These are phyloP conservation scores for Agapornis canus DNA, from an alignment of 2,797 vertebrate species.

Conservation along the genomic window DNA sequence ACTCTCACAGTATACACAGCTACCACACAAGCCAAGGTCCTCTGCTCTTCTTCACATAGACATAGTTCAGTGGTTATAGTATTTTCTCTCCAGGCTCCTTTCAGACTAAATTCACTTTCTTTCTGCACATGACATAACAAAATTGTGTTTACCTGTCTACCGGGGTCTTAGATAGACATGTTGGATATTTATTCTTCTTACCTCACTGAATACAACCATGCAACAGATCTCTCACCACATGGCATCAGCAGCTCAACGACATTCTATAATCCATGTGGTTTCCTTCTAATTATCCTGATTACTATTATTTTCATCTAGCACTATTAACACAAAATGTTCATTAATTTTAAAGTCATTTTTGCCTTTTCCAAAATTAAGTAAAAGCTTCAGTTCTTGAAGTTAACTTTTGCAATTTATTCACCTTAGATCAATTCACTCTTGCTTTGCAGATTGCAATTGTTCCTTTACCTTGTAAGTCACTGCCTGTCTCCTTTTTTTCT, in stretches of 20 bases:
- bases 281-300: background rate
- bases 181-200: background rate
- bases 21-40: background rate
- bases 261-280: background rate
- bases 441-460: slow-evolving; percentile 20
- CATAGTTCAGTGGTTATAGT: background rate
- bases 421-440: slow-evolving; percentile 32
- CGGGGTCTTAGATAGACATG: background rate
- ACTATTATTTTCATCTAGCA: background rate
- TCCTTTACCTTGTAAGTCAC: slow-evolving; percentile 26
- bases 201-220: no score
- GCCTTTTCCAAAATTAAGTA: background rate
- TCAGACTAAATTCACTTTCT: background rate
- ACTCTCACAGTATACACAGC: background rate
- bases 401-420: background rate
- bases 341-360: background rate
- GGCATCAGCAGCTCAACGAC: fast-evolving
- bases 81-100: background rate
- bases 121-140: background rate
- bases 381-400: background rate
- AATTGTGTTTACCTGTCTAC: background rate
- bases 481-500: slow-evolving; percentile 1
- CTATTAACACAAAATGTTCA: background rate
- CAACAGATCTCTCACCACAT: background rate
- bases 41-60: background rate